A percentile compares a stretch with the other conserved stretches of the same genome.
These are phyloP conservation scores for Amphipyra tragopoginis DNA, from an alignment of 2,888 invertebrate species.

Conservation along the genomic window DNA sequence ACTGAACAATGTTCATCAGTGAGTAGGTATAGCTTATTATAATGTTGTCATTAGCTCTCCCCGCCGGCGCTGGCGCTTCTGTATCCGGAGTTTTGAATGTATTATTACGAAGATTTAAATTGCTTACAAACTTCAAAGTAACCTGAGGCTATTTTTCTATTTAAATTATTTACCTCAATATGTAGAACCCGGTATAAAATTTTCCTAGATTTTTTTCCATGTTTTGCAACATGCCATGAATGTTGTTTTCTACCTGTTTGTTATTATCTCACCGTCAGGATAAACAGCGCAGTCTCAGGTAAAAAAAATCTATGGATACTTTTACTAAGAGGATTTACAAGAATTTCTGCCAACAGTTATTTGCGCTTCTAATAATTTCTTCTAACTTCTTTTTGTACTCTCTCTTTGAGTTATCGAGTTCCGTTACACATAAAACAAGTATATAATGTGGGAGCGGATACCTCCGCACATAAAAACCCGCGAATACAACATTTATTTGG, in stretches of 20 bases:
- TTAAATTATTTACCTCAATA: conserved; percentile 30
- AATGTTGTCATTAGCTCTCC: conserved; percentile 53
- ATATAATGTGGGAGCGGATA: conserved; percentile 53
- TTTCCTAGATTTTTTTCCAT: conserved; percentile 18
- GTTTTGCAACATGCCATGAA: conserved; percentile 26
- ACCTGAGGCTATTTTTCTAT: conserved; percentile 38
- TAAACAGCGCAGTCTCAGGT: conserved; percentile 15
- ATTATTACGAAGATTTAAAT: conserved; percentile 33
- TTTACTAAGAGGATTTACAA: conserved; percentile 48
- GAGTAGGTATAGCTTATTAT: conserved; percentile 43
- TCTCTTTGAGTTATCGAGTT: conserved; percentile 54
- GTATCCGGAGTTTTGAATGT: conserved; percentile 3
- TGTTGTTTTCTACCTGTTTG: conserved; percentile 13
- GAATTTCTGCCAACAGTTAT: conserved; percentile 37
- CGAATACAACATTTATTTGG: conserved; percentile 57
- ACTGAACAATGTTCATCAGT: conserved; percentile 24
- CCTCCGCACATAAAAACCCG: conserved; percentile 56
- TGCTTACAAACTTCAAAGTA: conserved; percentile 28
- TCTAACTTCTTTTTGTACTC: conserved; percentile 46
- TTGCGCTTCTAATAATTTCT: conserved; percentile 49
- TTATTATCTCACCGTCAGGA: conserved; percentile 29
- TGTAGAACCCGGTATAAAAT: conserved; percentile 17
- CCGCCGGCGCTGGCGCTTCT: conserved; percentile 9
- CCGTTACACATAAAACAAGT: conserved; percentile 59
- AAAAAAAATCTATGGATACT: conserved; percentile 35